Base-by-base conservation (phyloP, 2,888 invertebrate genomes). In the Parnassius mnemosyne region DNA sequence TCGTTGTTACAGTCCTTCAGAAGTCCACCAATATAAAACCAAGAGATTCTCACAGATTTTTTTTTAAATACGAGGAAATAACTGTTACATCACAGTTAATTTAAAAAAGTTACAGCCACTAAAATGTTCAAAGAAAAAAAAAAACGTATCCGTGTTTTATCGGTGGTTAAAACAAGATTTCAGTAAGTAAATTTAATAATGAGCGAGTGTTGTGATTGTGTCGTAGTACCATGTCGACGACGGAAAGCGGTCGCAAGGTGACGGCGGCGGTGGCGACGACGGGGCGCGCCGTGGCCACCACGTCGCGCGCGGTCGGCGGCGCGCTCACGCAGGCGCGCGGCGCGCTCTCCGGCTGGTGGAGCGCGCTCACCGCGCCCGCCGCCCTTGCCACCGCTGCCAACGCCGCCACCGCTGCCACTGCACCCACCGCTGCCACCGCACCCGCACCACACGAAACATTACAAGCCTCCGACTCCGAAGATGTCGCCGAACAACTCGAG, bases 231-330 rank as follows among this genome's bases (percentile, higher is more conserved):
- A 97, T 98, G 96, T 97, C 98, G 74, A 97, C 95, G 76, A 96
- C 97, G 47, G 98, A 98, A 84, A 95, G 97, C 71, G 98, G 98
- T 0, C 93, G 98, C 60, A 98, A 98, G 85, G 93, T 98, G 66
- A 98, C 97, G 75, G 97, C 97, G 79, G 98, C 98, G 0, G 97
- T 98, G 82, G 95, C 95, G 59, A 96, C 95, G 66, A 98, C 98
- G 2, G 97, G 98, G 42, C 94, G 97, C 75, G 98, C 97, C 43
- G 97, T 98, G 56, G 96, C 90, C 44, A 91, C 85, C 59, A 92
- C 92, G 11, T 86, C 86, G 25, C 82, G 89, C 3, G 86, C 85
- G 13, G 83, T 86, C 91, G 96, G 97, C 71, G 97, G 97, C 44
- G 97, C 97, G 52, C 87, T 97, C 65, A 95, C 96, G n/a, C 96